A percentile compares a stretch with the other conserved stretches of the same genome.
These are phyloP conservation scores for Raja brachyura DNA, from an alignment of 2,113 vertebrate species.

Conservation along the genomic window DNA sequence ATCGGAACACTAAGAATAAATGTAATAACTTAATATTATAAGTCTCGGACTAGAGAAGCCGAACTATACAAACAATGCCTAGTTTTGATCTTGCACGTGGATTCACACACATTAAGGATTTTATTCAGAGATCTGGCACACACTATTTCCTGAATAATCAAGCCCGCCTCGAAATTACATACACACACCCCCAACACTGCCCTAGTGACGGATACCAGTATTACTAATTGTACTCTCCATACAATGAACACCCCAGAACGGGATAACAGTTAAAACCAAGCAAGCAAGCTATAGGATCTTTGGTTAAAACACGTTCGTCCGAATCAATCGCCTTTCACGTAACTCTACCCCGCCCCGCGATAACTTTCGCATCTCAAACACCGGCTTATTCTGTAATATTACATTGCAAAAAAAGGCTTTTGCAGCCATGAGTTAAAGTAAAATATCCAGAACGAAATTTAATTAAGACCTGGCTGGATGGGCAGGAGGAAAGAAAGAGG, in stretches of 20 bases:
- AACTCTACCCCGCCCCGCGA: not conserved
- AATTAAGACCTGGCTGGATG: not conserved
- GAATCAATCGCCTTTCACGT: not conserved
- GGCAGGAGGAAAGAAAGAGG: not conserved
- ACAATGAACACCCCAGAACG: not conserved
- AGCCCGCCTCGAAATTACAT: not conserved
- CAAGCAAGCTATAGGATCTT: too few species aligned
- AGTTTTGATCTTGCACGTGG: not conserved
- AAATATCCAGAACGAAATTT: not conserved
- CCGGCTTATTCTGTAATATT: not conserved
- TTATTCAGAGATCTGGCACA: not conserved
- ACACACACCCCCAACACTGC: not conserved
- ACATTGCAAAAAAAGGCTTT: not conserved
- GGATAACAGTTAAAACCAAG: not conserved
- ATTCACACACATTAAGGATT: not conserved
- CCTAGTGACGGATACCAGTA: slow-evolving; percentile 13
- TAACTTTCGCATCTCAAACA: not conserved
- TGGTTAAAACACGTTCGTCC: not conserved
- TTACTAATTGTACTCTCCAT: slow-evolving; percentile 6
- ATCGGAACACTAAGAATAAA: not conserved
- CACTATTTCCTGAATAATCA: slow-evolving; percentile 26
- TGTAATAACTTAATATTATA: not conserved
- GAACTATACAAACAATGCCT: not conserved
- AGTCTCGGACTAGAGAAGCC: not conserved
- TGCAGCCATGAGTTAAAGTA: not conserved